Evolutionary conservation across 2,888 invertebrate genomes (phyloP).

Genomic region (Hypomecis punctinalis): DNA sequence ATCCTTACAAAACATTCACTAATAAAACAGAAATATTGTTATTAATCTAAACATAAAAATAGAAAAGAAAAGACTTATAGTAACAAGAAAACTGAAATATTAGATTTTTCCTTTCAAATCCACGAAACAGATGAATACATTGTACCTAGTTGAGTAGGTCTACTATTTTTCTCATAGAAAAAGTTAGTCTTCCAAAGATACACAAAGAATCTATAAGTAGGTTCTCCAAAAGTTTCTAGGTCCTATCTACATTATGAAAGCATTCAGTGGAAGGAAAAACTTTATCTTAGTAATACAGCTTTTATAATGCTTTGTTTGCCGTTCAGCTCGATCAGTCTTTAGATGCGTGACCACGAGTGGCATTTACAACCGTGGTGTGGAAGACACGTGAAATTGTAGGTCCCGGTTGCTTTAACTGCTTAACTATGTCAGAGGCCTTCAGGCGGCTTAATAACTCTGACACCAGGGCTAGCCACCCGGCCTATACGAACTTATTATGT

Average conservation of each 20-base stretch:
- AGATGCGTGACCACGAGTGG: too few relatives aligned
- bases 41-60: background rate
- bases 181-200: slow-evolving; percentile 3
- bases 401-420: too few relatives aligned
- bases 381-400: too few relatives aligned
- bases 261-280: background rate
- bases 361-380: too few relatives aligned
- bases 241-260: background rate
- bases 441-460: too few relatives aligned
- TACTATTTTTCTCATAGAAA: background rate
- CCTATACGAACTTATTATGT: too few relatives aligned
- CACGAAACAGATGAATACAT: slow-evolving; percentile 6
- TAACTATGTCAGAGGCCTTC: too few relatives aligned
- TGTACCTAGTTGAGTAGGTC: slow-evolving; percentile 1
- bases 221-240: background rate
- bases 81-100: background rate
- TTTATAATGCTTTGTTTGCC: too few relatives aligned
- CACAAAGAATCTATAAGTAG: slow-evolving; percentile 10
- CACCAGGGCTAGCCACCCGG: too few relatives aligned
- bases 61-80: background rate
- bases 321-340: too few relatives aligned
- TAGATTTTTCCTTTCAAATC: background rate
- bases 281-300: too few relatives aligned
- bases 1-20: too few relatives aligned
- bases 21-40: background rate